Evolutionary conservation across 2,888 invertebrate species (phyloP).

Genomic region (Tetragonisca angustula): DNA sequence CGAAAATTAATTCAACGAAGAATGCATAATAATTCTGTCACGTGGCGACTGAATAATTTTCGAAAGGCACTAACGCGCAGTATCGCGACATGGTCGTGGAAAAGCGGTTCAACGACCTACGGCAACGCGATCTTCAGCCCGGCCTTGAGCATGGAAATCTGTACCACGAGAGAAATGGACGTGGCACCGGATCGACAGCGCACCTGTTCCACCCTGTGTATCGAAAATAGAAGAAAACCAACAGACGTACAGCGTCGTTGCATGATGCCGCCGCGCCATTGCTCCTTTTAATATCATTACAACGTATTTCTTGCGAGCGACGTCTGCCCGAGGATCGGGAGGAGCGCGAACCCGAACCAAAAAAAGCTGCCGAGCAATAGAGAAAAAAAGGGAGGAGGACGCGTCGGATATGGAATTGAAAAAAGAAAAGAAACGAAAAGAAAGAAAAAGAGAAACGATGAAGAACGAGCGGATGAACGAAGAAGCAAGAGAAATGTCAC

Average conservation of each 20-base stretch:
- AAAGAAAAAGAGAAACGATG: neutral
- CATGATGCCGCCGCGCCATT: conserved; percentile 22
- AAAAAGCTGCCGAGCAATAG: neutral
- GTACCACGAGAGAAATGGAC: conserved; percentile 25
- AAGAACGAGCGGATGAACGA: neutral
- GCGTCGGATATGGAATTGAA: conserved; percentile 10
- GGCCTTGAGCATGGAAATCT: conserved; percentile 40
- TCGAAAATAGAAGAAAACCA: conserved; percentile 35
- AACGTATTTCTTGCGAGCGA: conserved; percentile 26
- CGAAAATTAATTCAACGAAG: neutral
- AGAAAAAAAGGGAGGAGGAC: neutral
- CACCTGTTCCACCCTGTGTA: conserved; percentile 29
- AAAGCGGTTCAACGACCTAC: conserved; percentile 26
- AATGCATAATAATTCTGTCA: neutral
- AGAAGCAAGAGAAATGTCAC: conserved; percentile 15
- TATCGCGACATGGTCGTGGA: neutral
- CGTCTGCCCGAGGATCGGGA: conserved; percentile 13
- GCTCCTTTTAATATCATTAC: conserved; percentile 44
- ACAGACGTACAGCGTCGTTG: conserved; percentile 27
- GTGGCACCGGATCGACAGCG: neutral
- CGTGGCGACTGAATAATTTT: neutral
- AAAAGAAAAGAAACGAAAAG: no score
- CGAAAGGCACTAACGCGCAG: no score
- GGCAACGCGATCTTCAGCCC: conserved; percentile 13
- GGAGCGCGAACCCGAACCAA: neutral